A percentile compares a stretch with the other conserved stretches of the same genome.
Evolutionary conservation across 53 echinoderm and acorn worm genomes (phyloP).

Genomic region (Henricia sp.): DNA sequence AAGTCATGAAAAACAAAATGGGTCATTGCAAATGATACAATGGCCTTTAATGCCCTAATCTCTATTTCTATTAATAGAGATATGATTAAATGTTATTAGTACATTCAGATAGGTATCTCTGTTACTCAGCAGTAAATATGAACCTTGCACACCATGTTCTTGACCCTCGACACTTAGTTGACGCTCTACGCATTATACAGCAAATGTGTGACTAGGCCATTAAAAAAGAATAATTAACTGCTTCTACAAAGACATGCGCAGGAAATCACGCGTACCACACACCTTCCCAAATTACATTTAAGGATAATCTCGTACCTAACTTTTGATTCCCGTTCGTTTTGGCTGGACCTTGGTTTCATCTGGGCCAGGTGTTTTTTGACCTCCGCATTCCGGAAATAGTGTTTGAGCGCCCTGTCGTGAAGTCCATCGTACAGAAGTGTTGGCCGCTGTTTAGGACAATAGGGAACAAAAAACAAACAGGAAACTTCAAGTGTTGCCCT

Average conservation of each 20-base stretch:
- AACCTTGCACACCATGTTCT: no score
- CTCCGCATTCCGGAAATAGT: conserved; percentile 90
- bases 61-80: no score
- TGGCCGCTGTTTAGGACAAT: conserved; percentile 68
- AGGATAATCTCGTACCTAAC: conserved; percentile 72
- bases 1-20: no score
- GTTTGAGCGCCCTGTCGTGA: conserved; percentile 95
- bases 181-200: background rate
- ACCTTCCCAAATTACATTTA: background rate
- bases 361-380: conserved; percentile 91
- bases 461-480: background rate
- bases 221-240: background rate
- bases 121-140: no score
- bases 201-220: background rate
- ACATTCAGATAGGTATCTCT: no score
- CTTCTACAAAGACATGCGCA: background rate
- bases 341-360: conserved; percentile 79
- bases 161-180: no score
- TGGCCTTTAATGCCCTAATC: no score
- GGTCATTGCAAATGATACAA: no score
- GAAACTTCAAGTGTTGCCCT: background rate
- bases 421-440: conserved; percentile 94
- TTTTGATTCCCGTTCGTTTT: conserved; percentile 81
- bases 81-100: no score
- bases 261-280: background rate